Conservation (phyloP, 2,113 vertebrate genomes). For the Phyllostomus discolor region DNA sequence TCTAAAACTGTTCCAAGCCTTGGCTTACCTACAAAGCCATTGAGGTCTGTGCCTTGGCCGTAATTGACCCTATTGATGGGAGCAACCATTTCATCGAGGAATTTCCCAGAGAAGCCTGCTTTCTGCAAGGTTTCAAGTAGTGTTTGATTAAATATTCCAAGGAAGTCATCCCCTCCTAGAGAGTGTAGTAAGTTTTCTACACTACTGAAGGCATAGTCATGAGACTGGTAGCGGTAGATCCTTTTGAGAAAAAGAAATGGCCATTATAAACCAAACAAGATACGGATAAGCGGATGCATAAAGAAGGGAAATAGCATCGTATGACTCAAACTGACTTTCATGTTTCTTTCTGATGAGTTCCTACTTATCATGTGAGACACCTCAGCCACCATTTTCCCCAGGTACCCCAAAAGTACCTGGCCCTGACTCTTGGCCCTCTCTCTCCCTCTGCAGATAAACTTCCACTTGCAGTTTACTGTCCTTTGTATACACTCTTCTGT, state of each 20-base stretch:
- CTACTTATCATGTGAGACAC: neutral
- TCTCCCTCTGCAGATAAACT: neutral
- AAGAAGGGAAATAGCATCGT: neutral
- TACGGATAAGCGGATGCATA: neutral
- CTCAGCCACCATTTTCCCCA: neutral
- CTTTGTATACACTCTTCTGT: neutral
- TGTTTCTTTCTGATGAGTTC: neutral
- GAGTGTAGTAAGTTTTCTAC: slow-evolving; percentile 89
- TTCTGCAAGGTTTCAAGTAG: slow-evolving; percentile 88
- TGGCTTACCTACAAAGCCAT: slow-evolving; percentile 88
- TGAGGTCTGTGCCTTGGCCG: slow-evolving; percentile 85
- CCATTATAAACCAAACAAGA: neutral
- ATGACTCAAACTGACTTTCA: neutral
- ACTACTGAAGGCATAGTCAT: slow-evolving; percentile 92
- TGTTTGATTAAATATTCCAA: slow-evolving; percentile 85
- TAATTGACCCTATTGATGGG: slow-evolving; percentile 87
- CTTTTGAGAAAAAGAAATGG: slow-evolving; percentile 72
- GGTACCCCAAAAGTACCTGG: neutral
- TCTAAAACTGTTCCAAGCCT: neutral
- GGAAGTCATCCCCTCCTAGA: slow-evolving; percentile 86
- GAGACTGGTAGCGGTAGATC: slow-evolving; percentile 95
- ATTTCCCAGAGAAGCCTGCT: slow-evolving; percentile 90
- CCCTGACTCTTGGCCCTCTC: neutral
- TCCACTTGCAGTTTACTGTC: neutral
- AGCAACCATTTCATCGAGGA: slow-evolving; percentile 88